Evolutionary conservation across 2,888 invertebrate species (phyloP), one percentile per base, ranked within the genome.

Genomic region (Melanostoma scalare): DNA sequence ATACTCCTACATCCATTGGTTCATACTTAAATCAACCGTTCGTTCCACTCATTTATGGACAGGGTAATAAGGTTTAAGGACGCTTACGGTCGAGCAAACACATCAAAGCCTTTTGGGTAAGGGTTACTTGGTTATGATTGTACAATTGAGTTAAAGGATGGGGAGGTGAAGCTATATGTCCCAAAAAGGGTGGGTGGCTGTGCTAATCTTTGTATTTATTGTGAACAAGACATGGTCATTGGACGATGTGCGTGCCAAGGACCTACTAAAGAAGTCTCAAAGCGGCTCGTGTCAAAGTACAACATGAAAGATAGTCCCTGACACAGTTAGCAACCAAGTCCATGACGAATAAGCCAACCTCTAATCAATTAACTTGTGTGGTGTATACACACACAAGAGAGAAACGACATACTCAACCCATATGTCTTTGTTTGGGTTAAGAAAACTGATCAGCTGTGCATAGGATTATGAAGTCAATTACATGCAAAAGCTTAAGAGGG

Each of bases 21-120:
- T 56, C 52, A 68, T 61, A 73, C 60, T 73, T 74, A 77, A 58
- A 69, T 72, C 61, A 8, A 38, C 46, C 48, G 53, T 50, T 20
- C 20, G 20, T 20, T 63, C 31, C 3, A 30, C 38, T 42, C 42
- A 44, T 42, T 20, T 42, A 6, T 33, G 9, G 36, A 0, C 33
- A 44, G 33, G 35, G 35, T 38, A 2, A 46, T 40, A 10, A 3
- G 38, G 44, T 44, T 56, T 30, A 38, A 50, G 68, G 52, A 52
- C 36, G 48, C 55, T 58, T 42, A 61, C 35, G 78, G 67, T 52
- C 40, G 40, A 60, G 36, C 46, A 65, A 65, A 60, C 44, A 75
- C 40, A 53, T 67, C 58, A 61, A 71, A 67, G 31, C 67, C 48
- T 53, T 72, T 53, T 50, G 52, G 53, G 46, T 42, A 52, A 55